phyloP scores from a whole-genome alignment of 2,888 invertebrate genomes.

The Hyles lineata region DNA sequence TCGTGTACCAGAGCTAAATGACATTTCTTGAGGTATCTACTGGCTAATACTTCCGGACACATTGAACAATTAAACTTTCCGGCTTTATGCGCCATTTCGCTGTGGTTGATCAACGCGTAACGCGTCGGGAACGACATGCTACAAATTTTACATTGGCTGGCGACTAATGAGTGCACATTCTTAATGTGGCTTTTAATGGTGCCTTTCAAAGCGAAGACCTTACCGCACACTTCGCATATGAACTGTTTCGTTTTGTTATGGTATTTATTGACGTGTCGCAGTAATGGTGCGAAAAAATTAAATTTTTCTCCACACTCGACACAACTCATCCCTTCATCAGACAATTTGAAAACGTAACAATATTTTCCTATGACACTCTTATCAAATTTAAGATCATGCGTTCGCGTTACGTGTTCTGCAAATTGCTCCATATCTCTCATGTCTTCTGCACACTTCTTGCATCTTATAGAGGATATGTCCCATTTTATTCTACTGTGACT shows the following conservation, averaged over 20 bases:
- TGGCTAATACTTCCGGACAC: conserved; percentile 34
- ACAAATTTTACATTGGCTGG: conserved; percentile 38
- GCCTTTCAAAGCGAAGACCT: conserved; percentile 52
- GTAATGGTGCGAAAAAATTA: conserved; percentile 55
- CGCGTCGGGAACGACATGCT: conserved; percentile 33
- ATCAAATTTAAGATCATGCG: conserved; percentile 47
- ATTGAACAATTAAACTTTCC: conserved; percentile 35
- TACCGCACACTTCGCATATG: conserved; percentile 58
- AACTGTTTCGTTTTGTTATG: conserved; percentile 50
- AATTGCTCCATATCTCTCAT: conserved; percentile 47
- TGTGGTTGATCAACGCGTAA: conserved; percentile 34
- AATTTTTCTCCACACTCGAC: conserved; percentile 53
- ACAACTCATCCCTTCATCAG: conserved; percentile 54
- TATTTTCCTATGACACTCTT: conserved; percentile 41
- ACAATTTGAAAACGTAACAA: conserved; percentile 50
- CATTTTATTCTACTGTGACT: conserved; percentile 52
- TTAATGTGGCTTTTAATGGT: conserved; percentile 52
- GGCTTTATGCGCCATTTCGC: conserved; percentile 33
- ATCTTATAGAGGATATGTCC: conserved; percentile 57
- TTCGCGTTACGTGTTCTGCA: conserved; percentile 44
- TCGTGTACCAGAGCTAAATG: conserved; percentile 35
- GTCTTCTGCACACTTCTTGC: conserved; percentile 53
- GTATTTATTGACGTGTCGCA: conserved; percentile 54
- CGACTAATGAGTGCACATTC: conserved; percentile 41
- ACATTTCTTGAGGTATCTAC: conserved; percentile 29